Percentiles rank a stretch among this genome's conserved stretches.
Evolutionary conservation across 2,888 invertebrate species (phyloP).

Genomic region (Microctonus brassicae): DNA sequence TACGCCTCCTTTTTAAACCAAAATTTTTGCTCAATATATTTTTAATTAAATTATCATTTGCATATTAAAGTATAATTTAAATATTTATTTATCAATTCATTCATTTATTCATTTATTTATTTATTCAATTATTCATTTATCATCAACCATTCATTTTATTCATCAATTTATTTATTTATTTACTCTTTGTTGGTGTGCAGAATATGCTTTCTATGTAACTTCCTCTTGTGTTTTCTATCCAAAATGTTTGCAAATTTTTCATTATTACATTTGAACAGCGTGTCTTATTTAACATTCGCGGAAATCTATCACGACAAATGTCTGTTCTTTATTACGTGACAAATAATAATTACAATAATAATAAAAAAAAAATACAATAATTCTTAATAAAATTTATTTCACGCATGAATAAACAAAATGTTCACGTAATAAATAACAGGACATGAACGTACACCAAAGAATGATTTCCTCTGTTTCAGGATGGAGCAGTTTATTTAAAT

Average conservation of each 20-base stretch:
- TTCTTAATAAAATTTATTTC: background rate
- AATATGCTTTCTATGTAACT: conserved; percentile 65
- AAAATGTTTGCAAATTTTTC: conserved; percentile 27
- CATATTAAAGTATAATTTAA: too few relatives aligned
- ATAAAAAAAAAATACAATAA: background rate
- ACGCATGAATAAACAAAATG: background rate
- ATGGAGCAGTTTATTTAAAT: conserved; percentile 59
- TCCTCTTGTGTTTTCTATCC: conserved; percentile 47
- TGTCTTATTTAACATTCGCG: conserved; percentile 19
- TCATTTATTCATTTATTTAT: too few relatives aligned
- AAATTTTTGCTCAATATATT: conserved; percentile 30
- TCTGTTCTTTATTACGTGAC: conserved; percentile 35
- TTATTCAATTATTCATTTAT: too few relatives aligned
- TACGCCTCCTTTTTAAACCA: conserved; percentile 55
- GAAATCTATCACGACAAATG: background rate
- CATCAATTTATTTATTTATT: background rate
- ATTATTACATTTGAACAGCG: conserved; percentile 10
- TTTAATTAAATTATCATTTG: too few relatives aligned
- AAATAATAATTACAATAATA: conserved; percentile 24
- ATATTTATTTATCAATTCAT: too few relatives aligned
- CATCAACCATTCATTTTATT: background rate
- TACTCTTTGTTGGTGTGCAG: conserved; percentile 51
- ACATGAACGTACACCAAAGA: conserved; percentile 46
- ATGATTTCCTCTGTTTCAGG: conserved; percentile 68
- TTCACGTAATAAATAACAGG: conserved; percentile 38